These are phyloP conservation scores for Anoura caudifer DNA, from an alignment of 2,113 vertebrate species.

Conservation along the genomic window DNA sequence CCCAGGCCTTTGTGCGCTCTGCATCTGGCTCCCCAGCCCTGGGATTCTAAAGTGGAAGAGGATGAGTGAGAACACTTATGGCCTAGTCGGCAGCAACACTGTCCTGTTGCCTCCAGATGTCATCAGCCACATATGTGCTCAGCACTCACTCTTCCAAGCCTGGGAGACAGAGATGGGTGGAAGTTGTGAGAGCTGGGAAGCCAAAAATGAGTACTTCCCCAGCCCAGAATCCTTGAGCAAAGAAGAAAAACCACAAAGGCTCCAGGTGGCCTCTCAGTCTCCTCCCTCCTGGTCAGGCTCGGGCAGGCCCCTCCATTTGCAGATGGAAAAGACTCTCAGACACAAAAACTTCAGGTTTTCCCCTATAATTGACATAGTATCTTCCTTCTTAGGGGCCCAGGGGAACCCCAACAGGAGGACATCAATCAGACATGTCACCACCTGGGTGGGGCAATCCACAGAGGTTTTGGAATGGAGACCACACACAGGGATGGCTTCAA, in stretches of 20 bases:
- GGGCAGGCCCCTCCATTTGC: not conserved
- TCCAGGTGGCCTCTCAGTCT: not conserved
- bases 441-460: not conserved
- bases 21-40: not conserved
- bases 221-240: not conserved
- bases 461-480: not conserved
- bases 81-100: constrained; percentile 5
- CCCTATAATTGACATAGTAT: not conserved
- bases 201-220: not conserved
- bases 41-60: constrained; percentile 31
- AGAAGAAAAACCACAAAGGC: not conserved
- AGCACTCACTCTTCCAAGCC: constrained; percentile 48
- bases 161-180: constrained; percentile 46
- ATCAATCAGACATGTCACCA: not conserved
- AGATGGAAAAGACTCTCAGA: not conserved
- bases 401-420: not conserved
- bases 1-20: not conserved
- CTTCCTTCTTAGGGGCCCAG: not conserved
- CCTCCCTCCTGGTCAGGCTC: not conserved
- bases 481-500: fast-evolving
- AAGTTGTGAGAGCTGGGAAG: not conserved
- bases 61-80: not conserved
- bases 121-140: constrained; percentile 56
- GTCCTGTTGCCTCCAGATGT: constrained; percentile 46
- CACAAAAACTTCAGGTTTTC: not conserved